phyloP scores from a whole-genome alignment of 2,797 vertebrate genomes.

The Vipera ursinii region DNA sequence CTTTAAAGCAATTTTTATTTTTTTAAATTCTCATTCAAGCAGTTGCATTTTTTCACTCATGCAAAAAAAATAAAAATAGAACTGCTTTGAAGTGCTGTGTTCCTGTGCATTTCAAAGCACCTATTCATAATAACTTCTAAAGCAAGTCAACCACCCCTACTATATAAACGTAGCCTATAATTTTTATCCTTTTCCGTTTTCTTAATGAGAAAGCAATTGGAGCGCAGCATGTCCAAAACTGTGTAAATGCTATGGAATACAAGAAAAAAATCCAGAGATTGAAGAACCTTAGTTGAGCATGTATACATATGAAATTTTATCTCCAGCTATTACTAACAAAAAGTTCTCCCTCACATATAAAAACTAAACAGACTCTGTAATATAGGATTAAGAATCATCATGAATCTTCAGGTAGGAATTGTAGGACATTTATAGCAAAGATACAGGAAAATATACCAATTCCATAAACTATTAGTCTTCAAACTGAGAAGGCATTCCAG shows the following conservation, averaged over 20 bases:
- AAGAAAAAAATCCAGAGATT: background rate
- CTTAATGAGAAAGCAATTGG: background rate
- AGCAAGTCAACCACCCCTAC: background rate
- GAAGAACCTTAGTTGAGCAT: background rate
- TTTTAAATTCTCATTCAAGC: background rate
- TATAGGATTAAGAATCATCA: background rate
- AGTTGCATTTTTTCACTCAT: background rate
- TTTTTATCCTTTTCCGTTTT: background rate
- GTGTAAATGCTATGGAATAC: background rate
- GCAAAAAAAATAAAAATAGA: background rate
- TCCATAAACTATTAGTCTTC: background rate
- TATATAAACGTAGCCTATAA: background rate
- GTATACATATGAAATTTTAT: background rate
- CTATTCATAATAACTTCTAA: background rate
- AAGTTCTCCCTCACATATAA: background rate
- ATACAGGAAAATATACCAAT: background rate
- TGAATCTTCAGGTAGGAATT: background rate
- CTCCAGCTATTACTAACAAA: background rate
- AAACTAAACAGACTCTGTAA: background rate
- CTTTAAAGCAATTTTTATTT: background rate
- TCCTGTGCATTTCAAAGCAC: background rate
- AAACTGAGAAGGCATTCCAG: background rate
- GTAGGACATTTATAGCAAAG: background rate
- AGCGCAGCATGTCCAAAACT: background rate
- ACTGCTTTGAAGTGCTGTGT: background rate